phyloP scores from a whole-genome alignment of 1,140 invertebrate genomes.

The Pseudobourletiella spinata region DNA sequence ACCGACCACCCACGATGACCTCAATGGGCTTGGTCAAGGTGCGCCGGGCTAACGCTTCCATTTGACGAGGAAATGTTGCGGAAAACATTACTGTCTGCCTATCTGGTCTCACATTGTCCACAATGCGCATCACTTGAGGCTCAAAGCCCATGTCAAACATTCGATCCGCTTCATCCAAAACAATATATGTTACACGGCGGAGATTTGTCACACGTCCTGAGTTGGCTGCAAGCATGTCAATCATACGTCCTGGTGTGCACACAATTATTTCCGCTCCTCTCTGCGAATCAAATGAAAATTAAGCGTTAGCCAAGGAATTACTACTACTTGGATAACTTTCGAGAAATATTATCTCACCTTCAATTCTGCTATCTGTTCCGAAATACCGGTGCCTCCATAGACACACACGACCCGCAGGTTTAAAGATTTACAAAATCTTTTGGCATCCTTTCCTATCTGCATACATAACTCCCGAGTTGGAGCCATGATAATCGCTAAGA shows the following conservation, averaged over 20 bases:
- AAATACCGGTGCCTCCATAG: constrained; percentile 96
- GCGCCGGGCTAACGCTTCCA: constrained; percentile 93
- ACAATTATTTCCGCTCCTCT: constrained; percentile 97
- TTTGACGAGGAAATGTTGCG: constrained; percentile 96
- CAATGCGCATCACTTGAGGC: constrained; percentile 95
- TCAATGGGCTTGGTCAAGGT: constrained; percentile 94
- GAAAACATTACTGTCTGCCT: constrained; percentile 97
- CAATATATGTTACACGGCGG: constrained; percentile 88
- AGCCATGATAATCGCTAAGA: constrained; percentile 81
- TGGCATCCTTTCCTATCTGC: constrained; percentile 96
- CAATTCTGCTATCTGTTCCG: constrained; percentile 93
- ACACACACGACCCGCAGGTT: constrained; percentile 86
- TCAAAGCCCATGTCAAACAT: constrained; percentile 99
- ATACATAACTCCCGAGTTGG: constrained; percentile 97
- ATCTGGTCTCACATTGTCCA: constrained; percentile 95
- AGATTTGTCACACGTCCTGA: constrained; percentile 91
- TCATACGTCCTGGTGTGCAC: constrained; percentile 98
- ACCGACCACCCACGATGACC: constrained; percentile 87
- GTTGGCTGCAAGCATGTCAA: constrained; percentile 98
- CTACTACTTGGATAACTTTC: too few species aligned
- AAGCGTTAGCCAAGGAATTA: constrained; percentile 3
- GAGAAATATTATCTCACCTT: too few species aligned
- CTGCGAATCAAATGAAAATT: too few species aligned
- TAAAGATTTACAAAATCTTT: constrained; percentile 86
- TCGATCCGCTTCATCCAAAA: constrained; percentile 96